These are phyloP conservation scores for Hyposoter didymator DNA, from an alignment of 2,888 invertebrate genomes.

Conservation along the genomic window DNA sequence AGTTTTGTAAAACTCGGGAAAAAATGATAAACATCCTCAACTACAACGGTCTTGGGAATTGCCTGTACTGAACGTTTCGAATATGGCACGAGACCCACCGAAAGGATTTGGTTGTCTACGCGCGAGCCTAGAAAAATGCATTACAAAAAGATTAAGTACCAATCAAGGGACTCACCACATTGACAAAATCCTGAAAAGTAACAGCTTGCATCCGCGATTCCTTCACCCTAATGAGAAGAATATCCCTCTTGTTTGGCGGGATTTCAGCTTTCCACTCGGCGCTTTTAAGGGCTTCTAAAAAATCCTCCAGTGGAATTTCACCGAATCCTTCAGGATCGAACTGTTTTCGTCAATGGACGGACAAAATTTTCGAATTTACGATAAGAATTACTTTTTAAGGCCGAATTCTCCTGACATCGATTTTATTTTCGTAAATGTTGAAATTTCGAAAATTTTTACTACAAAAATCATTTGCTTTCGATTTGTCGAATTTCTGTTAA, in stretches of 20 bases:
- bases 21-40: not conserved
- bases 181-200: slow-evolving; percentile 97
- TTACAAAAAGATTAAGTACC: slow-evolving; percentile 36
- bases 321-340: slow-evolving; percentile 97
- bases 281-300: slow-evolving; percentile 90
- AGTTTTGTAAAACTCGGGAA: not conserved
- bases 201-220: slow-evolving; percentile 87
- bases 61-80: not conserved
- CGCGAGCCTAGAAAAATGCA: slow-evolving; percentile 12
- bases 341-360: slow-evolving; percentile 84
- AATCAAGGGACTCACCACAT: slow-evolving; percentile 90
- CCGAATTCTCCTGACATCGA: not conserved
- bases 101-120: not conserved
- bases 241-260: slow-evolving; percentile 90
- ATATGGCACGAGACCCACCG: not conserved
- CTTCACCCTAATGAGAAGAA: slow-evolving; percentile 82
- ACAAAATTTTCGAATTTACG: slow-evolving; percentile 14
- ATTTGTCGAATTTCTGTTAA: not conserved
- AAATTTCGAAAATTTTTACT: not conserved
- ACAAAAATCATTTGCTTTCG: not conserved
- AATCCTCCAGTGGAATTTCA: slow-evolving; percentile 95
- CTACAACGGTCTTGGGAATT: too few species aligned
- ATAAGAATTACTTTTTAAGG: slow-evolving; percentile 12
- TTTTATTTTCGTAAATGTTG: not conserved
- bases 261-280: slow-evolving; percentile 92